phyloP scores from a whole-genome alignment of 2,888 invertebrate genomes.

The Pycnomerus fuliginosus region DNA sequence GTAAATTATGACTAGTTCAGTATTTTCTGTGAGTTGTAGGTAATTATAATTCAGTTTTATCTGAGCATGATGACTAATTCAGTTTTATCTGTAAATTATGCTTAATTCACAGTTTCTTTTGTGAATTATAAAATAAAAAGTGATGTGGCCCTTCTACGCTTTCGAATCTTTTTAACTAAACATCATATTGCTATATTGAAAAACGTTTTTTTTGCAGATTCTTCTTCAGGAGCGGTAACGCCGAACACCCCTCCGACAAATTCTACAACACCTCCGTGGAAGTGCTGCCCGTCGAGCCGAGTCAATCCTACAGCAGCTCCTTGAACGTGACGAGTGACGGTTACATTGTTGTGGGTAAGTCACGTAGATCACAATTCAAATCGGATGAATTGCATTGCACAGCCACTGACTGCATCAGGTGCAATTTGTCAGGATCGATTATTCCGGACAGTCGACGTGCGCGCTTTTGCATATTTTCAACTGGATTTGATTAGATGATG shows the following conservation, averaged over 20 bases:
- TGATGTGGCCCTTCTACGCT: too few relatives aligned
- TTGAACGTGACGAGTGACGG: constrained; percentile 66
- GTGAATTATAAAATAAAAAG: too few relatives aligned
- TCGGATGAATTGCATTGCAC: constrained; percentile 6
- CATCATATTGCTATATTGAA: too few relatives aligned
- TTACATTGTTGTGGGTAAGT: constrained; percentile 68
- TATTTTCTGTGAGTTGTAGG: too few relatives aligned
- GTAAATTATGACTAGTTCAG: too few relatives aligned
- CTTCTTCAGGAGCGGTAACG: constrained; percentile 84
- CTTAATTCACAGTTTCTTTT: too few relatives aligned
- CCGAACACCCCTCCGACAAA: constrained; percentile 84
- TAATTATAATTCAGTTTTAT: too few relatives aligned
- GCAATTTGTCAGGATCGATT: too few relatives aligned
- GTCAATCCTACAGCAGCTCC: constrained; percentile 53
- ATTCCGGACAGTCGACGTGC: constrained; percentile 2
- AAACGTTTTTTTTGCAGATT: constrained; percentile 70
- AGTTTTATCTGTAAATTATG: too few relatives aligned
- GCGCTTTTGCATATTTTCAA: constrained; percentile 1
- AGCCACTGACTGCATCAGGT: constrained; percentile 8
- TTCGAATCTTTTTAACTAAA: too few relatives aligned
- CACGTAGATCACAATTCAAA: constrained; percentile 15
- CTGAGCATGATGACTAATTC: too few relatives aligned
- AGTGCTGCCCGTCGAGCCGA: constrained; percentile 60
- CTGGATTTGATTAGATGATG: too few relatives aligned
- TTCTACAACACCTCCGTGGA: constrained; percentile 87